Conservation (phyloP, 2,888 invertebrate species). For the Lasioglossum pauxillum region DNA sequence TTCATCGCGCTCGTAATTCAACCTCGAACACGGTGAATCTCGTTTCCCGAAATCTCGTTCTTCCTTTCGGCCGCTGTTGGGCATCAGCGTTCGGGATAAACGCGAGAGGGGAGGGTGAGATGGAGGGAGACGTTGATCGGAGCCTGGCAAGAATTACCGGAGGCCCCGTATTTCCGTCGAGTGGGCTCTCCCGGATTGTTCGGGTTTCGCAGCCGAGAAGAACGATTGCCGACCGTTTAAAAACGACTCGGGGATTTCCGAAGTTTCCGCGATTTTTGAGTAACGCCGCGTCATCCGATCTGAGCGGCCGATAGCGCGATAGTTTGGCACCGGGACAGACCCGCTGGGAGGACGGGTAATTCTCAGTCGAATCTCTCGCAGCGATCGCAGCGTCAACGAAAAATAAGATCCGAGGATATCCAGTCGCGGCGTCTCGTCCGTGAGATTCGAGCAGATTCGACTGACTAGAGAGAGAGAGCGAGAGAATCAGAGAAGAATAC, state of each 20-base stretch:
- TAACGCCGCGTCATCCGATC: slow-evolving; percentile 59
- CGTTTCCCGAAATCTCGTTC: neutral
- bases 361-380: slow-evolving; percentile 39
- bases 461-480: neutral
- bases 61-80: neutral
- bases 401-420: slow-evolving; percentile 32
- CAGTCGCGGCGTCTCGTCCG: neutral
- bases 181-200: neutral
- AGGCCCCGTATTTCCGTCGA: neutral
- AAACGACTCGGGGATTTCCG: slow-evolving; percentile 1
- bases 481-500: neutral
- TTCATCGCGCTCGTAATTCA: neutral
- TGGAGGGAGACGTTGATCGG: neutral
- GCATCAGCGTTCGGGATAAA: neutral
- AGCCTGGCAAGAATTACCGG: neutral
- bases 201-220: slow-evolving; percentile 31
- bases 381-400: slow-evolving; percentile 59
- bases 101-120: too few species aligned
- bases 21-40: neutral
- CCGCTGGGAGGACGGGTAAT: slow-evolving; percentile 44
- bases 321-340: slow-evolving; percentile 53
- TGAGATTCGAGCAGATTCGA: neutral
- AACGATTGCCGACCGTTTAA: slow-evolving; percentile 3
- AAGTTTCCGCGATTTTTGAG: slow-evolving; percentile 50
- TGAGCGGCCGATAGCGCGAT: slow-evolving; percentile 38